phyloP scores from a whole-genome alignment of 1,140 invertebrate species.

The Theocolax elegans region DNA sequence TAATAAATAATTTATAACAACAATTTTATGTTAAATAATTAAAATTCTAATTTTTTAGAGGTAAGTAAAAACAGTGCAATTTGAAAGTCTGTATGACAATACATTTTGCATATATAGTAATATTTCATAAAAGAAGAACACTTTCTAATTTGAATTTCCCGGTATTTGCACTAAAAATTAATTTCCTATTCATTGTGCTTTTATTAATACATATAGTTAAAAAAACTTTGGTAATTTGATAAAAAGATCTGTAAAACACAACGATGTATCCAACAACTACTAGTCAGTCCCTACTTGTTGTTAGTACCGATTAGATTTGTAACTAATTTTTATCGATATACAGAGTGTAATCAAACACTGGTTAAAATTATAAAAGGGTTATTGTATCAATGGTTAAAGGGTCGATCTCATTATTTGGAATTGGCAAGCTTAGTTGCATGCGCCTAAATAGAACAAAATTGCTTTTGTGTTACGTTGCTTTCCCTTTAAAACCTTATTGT shows the following conservation, averaged over 20 bases:
- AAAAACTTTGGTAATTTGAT: constrained; percentile 6
- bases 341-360: constrained; percentile 6
- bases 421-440: constrained; percentile 61
- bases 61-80: no score
- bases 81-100: no score
- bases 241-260: constrained; percentile 32
- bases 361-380: constrained; percentile 18
- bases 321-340: constrained; percentile 27
- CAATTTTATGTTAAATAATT: no score
- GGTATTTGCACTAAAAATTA: no score
- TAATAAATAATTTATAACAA: no score
- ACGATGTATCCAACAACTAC: constrained; percentile 64
- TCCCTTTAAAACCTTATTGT: constrained; percentile 27
- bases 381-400: constrained; percentile 44
- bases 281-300: constrained; percentile 64
- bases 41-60: no score
- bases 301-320: constrained; percentile 4
- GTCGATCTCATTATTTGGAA: constrained; percentile 42
- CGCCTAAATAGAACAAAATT: constrained; percentile 52
- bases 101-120: no score
- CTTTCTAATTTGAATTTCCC: no score
- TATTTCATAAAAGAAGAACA: no score
- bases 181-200: background rate
- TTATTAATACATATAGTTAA: constrained; percentile 3
- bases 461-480: constrained; percentile 58